Base-by-base conservation (phyloP, 2,113 vertebrate species). In the Carassius gibelio region DNA sequence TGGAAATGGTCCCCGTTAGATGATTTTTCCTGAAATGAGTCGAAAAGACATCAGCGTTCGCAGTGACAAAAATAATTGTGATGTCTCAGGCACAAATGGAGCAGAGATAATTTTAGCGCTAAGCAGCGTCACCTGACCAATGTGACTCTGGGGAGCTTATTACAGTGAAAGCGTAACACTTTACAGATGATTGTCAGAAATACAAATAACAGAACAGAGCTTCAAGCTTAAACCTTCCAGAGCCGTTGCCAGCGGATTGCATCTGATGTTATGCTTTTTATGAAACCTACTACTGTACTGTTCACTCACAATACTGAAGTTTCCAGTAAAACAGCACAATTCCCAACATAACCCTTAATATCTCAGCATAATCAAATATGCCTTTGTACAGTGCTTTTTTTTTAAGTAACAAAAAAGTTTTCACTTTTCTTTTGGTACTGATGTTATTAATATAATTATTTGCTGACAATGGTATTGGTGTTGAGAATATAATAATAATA, bases 31-130 rank as follows among this genome's bases (percentile, higher is more conserved):
- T 45, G 42, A 66, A 50, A 68, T 19, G 42, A 68, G 38, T 19
- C 21, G 8, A 66, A 81, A 66, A 26, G 61, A 80, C 38, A 62
- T 87, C 45, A 72, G 21, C 17, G 38, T 17, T 15, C 36, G 36
- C 50, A 3, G 64, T 55, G 79, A 68, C 52, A 38, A 48, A 72
- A 78, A 78, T 75, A 38, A 81, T 66, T 50, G 75, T 66, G 42
- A 75, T 36, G 34, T 26, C 50, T 34, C n/a, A 34, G 69, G 68
- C 86, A 86, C 52, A 66, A 87, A 75, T 85, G 66, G 75, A 76
- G 62, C 76, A 77, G 81, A 84, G 85, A 71, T 87, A 76, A 55
- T 85, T 81, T 45, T 77, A 85, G 79, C 75, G 59, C 79, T 19
- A 76, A 34, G 78, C 26, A 19, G 55, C 26, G 74, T 83, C 85